Evolutionary conservation across 2,888 invertebrate genomes (phyloP).

Genomic region (Calameuta idolon): DNA sequence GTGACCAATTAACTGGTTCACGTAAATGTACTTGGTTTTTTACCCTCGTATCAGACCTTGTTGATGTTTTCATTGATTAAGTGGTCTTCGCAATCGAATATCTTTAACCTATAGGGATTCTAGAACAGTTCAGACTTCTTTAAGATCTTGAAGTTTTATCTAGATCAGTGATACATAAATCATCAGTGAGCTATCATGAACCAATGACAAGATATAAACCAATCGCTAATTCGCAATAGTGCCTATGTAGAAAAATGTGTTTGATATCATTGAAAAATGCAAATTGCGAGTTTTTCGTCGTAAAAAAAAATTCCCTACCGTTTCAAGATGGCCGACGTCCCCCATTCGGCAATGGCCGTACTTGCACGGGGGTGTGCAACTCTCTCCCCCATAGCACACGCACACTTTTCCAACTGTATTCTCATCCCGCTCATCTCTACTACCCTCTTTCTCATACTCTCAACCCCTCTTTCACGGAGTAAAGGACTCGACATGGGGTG

Average conservation of each 20-base stretch:
- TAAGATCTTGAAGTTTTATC: background rate
- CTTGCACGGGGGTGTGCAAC: conserved; percentile 1
- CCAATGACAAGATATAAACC: background rate
- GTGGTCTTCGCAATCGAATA: background rate
- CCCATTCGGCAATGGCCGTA: conserved; percentile 4
- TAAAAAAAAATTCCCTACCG: background rate
- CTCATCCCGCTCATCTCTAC: background rate
- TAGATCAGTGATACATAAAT: background rate
- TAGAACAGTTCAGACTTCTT: background rate
- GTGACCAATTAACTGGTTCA: background rate
- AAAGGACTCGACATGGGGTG: conserved; percentile 8
- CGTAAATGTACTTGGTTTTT: background rate
- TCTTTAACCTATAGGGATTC: too few species aligned
- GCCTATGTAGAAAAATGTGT: background rate
- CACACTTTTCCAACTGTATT: background rate
- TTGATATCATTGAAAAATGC: background rate
- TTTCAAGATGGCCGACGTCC: conserved; percentile 6
- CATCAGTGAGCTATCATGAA: background rate
- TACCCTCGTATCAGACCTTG: background rate
- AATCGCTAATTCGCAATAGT: background rate
- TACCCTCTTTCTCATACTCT: background rate
- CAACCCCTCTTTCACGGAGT: conserved; percentile 1
- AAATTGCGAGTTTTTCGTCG: background rate
- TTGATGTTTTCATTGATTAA: background rate
- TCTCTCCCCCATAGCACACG: conserved; percentile 3